Evolutionary conservation across 2,888 invertebrate genomes (phyloP).

Genomic region (Apamea anceps): DNA sequence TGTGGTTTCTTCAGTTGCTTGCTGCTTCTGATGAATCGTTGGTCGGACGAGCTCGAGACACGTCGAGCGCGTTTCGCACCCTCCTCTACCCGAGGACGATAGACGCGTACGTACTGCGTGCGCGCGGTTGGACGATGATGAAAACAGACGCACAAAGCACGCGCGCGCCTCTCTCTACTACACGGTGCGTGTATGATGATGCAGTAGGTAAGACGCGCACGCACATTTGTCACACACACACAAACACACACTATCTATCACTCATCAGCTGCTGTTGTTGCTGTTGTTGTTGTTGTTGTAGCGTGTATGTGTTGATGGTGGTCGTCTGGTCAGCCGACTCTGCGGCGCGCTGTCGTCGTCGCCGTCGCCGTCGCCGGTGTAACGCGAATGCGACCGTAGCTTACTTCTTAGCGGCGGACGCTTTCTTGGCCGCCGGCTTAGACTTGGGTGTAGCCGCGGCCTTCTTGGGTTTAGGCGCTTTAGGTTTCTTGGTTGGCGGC

Average conservation of each 20-base stretch:
- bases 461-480: slow-evolving; percentile 80
- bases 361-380: slow-evolving; percentile 16
- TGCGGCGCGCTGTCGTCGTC: not conserved
- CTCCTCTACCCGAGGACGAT: too few species aligned
- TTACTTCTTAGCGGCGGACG: slow-evolving; percentile 63
- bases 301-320: too few species aligned
- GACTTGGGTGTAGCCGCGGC: slow-evolving; percentile 67
- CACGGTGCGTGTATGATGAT: too few species aligned
- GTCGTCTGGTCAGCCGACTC: slow-evolving; percentile 79
- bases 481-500: slow-evolving; percentile 80
- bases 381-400: slow-evolving; percentile 17
- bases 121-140: too few species aligned
- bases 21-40: too few species aligned
- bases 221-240: not conserved
- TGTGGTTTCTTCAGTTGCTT: too few species aligned
- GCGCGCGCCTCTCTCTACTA: not conserved
- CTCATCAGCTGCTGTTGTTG: not conserved
- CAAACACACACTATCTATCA: too few species aligned
- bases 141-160: not conserved
- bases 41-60: too few species aligned
- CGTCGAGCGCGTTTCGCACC: too few species aligned
- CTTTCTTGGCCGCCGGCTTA: slow-evolving; percentile 65
- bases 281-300: too few species aligned
- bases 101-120: too few species aligned
- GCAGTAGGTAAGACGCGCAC: not conserved